Base-by-base conservation (phyloP, 2,888 invertebrate genomes). In the Helicoverpa assulta region DNA sequence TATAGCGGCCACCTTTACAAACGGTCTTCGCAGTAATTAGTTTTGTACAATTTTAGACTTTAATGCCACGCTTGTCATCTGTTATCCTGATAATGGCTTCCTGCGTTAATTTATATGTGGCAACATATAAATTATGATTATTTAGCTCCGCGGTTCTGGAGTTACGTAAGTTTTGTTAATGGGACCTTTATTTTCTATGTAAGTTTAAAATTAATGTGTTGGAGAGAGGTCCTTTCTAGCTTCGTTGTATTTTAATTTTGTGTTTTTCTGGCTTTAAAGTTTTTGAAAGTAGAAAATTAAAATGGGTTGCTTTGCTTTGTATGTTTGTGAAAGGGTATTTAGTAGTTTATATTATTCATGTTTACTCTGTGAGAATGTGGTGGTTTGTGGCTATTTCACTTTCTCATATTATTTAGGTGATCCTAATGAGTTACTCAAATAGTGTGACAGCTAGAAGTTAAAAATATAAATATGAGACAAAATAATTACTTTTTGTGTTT, bases 41-140 rank as follows among this genome's bases (percentile, higher is more conserved):
- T 90, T 88, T 88, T 81, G 91, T 90, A 91, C 91, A 92, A 90
- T 93, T 94, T 92, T 91, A 93, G 92, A 91, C 88, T 89, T 88
- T 90, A 92, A 91, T 90, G 90, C 88, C 85, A 84, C 78, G 82
- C 85, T 85, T 90, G 90, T 92, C 92, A 88, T 89, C 88, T 87
- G 86, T 74, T 68, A 84, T 83, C 84, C 81, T 83, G 84, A 86
- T 92, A 90, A 93, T 90, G 92, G 90, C 90, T 94, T 92, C 91
- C 92, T 87, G 86, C 82, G 88, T 82, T 88, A 88, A 93, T 93
- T 93, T 91, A 92, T 90, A 88, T 82, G 85, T 83, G 84, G 75
- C 76, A 73, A 82, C 82, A 84, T 85, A 83, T 91, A 88, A 91
- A 87, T 90, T 89, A 91, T 87, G 87, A 88, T 88, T 88, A 86